Evolutionary conservation across 1,140 invertebrate genomes (phyloP), one percentile per base, ranked within the genome.

Genomic region (Archivesica marissinica): DNA sequence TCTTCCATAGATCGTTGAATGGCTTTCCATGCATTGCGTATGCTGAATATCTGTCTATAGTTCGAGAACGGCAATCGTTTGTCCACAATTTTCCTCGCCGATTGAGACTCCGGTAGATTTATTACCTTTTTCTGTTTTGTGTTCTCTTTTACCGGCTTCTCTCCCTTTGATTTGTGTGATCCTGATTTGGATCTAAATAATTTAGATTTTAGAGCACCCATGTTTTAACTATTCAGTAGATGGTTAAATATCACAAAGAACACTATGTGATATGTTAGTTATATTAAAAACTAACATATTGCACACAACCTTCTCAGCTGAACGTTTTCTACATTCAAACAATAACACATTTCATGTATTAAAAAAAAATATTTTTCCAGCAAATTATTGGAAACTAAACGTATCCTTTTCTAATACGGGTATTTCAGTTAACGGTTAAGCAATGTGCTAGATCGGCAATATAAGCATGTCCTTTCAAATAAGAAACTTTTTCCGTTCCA

Each of bases 11-110:
- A 50, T 13, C 91, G 76, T 13, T 79, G 47, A 15, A 92, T 86
- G 0, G 89, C 86, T 72, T 92, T 92, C 91, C 91, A 92, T 39
- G 88, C 88, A 81, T 92, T 92, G 44, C 86, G 85, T 30, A 91
- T 82, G 50, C 86, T 90, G 74, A 91, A 92, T 28, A 92, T 81
- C 74, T 92, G 90, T 38, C 91, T 56, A 56, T 92, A 92, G 38
- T 84, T 89, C 15, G 74, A 72, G 61, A 91, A 91, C 1, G 90
- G 90, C 20, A 92, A 61, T 41, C 91, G 86, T 13, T 90, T 87
- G 76, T 92, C 91, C 23, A 92, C 91, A 2, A 54, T 78, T 70
- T 91, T 91, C 11, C 79, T 38, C 0, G 87, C 81, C 0, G 89
- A 88, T 15, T 85, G 83, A 0, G 89, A 90, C 15, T 87, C 89